Base-by-base conservation (phyloP, 2,797 vertebrate species). In the Otolemur crassicaudatus region DNA sequence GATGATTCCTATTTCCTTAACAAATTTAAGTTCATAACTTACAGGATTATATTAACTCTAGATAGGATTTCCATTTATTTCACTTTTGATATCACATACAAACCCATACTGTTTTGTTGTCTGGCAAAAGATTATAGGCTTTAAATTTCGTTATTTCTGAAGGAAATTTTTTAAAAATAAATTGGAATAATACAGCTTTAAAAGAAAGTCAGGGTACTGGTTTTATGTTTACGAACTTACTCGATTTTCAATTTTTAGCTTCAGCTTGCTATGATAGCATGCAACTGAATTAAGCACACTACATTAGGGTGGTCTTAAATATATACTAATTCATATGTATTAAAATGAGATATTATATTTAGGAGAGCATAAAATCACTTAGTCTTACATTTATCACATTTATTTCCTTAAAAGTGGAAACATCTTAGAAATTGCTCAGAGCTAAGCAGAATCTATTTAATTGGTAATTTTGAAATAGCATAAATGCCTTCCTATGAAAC, bases 401-500 rank as follows among this genome's bases (percentile, higher is more conserved):
- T 97, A 95, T 80, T 94, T 61, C 94, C 94, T 96, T 87, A 90
- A 87, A 96, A 77, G 76, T 91, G 93, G 95, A 87, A 94, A 10
- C 70, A 91, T 93, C 1, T 6, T 75, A 61, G 76, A 83, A 87
- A 97, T 94, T 91, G 70, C 88, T 96, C 95, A 97, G 83, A 94
- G 97, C 93, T 69, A 92, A 97, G 96, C 94, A 95, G 94, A 95
- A 81, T 96, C 79, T 97, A 89, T 98, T 98, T 97, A 97, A 97
- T 88, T 84, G 25, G 34, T 75, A 97, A 97, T 97, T 97, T 95
- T 96, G 97, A 56, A 98, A 89, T 5, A 92, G 95, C 96, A 37
- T 92, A 69, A 97, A 70, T 11, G 72, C 91, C 88, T 81, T 96
- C 49, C 97, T 86, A 96, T 93, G 97, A 98, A 98, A 97, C 96